Conservation (phyloP, 2,797 vertebrate genomes). For the Argentina silus region DNA sequence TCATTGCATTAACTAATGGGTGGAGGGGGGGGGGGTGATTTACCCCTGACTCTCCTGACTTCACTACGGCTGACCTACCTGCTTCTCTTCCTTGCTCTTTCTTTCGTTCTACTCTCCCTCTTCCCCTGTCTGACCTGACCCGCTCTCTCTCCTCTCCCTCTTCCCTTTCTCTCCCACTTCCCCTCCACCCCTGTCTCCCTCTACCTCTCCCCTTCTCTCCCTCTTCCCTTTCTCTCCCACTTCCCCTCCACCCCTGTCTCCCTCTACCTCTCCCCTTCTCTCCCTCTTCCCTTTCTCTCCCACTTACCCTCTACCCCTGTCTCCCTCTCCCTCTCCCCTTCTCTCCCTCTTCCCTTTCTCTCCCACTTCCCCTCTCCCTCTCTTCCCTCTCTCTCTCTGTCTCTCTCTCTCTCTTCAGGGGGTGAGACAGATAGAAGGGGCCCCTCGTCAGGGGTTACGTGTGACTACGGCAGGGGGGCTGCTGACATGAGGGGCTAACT, state of each 20-base stretch:
- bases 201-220: background rate
- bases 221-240: background rate
- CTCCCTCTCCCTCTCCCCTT: background rate
- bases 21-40: too few relatives aligned
- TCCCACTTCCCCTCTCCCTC: background rate
- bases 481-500: conserved; percentile 58
- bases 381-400: conserved; percentile 25
- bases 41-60: background rate
- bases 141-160: conserved; percentile 67
- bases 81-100: too few relatives aligned
- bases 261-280: background rate
- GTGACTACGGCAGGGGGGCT: conserved; percentile 47
- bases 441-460: too few relatives aligned
- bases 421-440: background rate
- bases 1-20: too few relatives aligned
- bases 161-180: conserved; percentile 39
- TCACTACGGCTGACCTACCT: background rate
- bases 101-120: too few relatives aligned
- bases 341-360: too few relatives aligned
- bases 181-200: too few relatives aligned
- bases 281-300: background rate
- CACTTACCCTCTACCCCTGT: background rate
- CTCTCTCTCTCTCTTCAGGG: conserved; percentile 38
- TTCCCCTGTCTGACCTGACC: background rate
- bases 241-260: background rate